A percentile compares a stretch with the other conserved stretches of the same genome.
Evolutionary conservation across 2,888 invertebrate species (phyloP).

Genomic region (Eupsilia transversa): DNA sequence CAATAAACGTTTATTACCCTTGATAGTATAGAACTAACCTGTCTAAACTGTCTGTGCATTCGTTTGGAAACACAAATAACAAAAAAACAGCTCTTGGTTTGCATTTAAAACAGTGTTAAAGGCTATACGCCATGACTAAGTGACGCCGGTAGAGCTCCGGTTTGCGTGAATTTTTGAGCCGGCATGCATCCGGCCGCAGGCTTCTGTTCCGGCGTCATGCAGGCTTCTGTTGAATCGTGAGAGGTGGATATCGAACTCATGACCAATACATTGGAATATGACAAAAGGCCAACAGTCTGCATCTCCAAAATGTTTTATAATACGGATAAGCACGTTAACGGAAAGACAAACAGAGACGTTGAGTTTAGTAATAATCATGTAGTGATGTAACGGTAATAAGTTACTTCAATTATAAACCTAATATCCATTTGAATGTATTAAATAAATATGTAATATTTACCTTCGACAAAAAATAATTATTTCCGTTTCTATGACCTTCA

Average conservation of each 20-base stretch:
- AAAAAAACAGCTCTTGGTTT: slow-evolving; percentile 15
- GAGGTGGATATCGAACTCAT: slow-evolving; percentile 22
- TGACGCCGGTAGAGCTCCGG: slow-evolving; percentile 24
- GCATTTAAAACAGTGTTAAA: slow-evolving; percentile 18
- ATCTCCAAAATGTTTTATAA: neutral
- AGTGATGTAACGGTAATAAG: neutral
- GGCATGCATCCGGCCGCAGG: slow-evolving; percentile 15
- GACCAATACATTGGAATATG: neutral
- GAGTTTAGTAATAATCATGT: neutral
- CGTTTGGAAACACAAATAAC: slow-evolving; percentile 19
- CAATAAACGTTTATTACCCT: neutral
- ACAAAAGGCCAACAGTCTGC: neutral
- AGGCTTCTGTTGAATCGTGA: slow-evolving; percentile 1
- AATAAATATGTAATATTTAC: neutral
- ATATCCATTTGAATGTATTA: neutral
- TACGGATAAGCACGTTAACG: neutral
- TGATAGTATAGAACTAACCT: neutral
- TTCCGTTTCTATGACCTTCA: neutral
- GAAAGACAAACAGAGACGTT: neutral
- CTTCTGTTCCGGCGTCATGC: slow-evolving; percentile 13
- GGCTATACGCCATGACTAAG: slow-evolving; percentile 9
- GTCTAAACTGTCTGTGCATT: neutral
- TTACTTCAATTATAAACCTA: neutral
- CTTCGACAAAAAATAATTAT: neutral
- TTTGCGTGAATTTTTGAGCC: slow-evolving; percentile 13